These are phyloP conservation scores for Liolophura sinensis DNA, from an alignment of 1,140 invertebrate species.

Conservation along the genomic window DNA sequence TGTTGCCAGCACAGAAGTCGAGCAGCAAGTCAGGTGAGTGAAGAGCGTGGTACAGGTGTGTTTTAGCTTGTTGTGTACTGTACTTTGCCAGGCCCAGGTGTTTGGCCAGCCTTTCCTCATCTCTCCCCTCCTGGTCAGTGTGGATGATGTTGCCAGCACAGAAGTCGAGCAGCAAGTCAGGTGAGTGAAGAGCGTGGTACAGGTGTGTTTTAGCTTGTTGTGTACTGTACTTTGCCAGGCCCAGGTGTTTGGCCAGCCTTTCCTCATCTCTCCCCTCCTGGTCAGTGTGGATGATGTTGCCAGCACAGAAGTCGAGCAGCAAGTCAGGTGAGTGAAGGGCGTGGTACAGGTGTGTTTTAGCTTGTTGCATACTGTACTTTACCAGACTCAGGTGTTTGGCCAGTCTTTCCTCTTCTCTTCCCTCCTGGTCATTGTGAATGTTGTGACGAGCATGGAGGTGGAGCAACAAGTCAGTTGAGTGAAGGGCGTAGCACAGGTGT, in stretches of 20 bases:
- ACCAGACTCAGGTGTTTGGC: slow-evolving; percentile 13
- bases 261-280: slow-evolving; percentile 31
- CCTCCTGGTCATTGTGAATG: slow-evolving; percentile 37
- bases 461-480: slow-evolving; percentile 33
- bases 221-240: too few relatives aligned
- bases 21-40: slow-evolving; percentile 31
- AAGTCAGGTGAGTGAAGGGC: slow-evolving; percentile 28
- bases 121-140: slow-evolving; percentile 29
- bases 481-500: neutral
- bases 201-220: too few relatives aligned
- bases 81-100: too few relatives aligned
- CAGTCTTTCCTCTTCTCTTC: slow-evolving; percentile 35
- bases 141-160: slow-evolving; percentile 36
- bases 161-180: slow-evolving; percentile 29
- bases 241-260: slow-evolving; percentile 27
- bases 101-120: slow-evolving; percentile 39
- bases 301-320: slow-evolving; percentile 24
- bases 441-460: slow-evolving; percentile 29
- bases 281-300: slow-evolving; percentile 40
- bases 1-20: slow-evolving; percentile 26
- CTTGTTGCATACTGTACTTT: too few relatives aligned
- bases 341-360: neutral
- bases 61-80: too few relatives aligned
- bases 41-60: neutral
- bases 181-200: slow-evolving; percentile 14